Base-by-base conservation (phyloP, 2,113 vertebrate species). In the Scopus umbretta region DNA sequence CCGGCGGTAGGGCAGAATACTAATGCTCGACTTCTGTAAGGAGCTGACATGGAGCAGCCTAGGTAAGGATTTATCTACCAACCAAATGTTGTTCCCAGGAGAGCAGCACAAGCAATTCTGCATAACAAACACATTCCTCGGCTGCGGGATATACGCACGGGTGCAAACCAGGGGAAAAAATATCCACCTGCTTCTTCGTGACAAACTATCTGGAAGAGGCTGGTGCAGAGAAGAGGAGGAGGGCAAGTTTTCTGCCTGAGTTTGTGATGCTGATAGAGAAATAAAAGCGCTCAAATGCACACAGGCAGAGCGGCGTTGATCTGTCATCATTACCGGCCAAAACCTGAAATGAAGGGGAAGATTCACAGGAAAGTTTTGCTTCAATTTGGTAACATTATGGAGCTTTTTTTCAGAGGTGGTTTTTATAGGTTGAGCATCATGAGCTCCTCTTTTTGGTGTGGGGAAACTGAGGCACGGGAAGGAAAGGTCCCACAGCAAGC, bases 61-160 rank as follows among this genome's bases (percentile, higher is more conserved):
- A 71, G 92, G 88, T 62, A 78, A 88, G 96, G 84, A 92, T 92
- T 97, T 92, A 96, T 94, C 86, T 86, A 25, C 93, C 82, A 27
- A 79, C 25, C 66, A 63, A 79, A 36, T 4, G 61, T 1, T 34
- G 49, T 5, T 93, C 95, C 93, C 93, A 34, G 74, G 93, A 79
- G 89, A 85, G 43, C 2, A 2, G 68, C 89, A 42, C 5, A 2
- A 85, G 78, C 84, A 40, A 40, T 87, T 87, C 89, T 56, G 89
- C 89, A 94, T 76, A 53, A 52, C 59, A 92, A 94, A 85, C 65
- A n/a, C 38, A 20, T 29, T 40, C 61, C 59, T 47, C 42, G 29
- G 63, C 78, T 70, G 25, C 5, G 16, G 79, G 50, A 82, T 62
- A 16, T 2, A 40, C 4, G 6, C 21, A 29, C 8, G 17, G 70